Evolutionary conservation across 2,797 vertebrate genomes (phyloP).

Genomic region (Sebastes jordani): DNA sequence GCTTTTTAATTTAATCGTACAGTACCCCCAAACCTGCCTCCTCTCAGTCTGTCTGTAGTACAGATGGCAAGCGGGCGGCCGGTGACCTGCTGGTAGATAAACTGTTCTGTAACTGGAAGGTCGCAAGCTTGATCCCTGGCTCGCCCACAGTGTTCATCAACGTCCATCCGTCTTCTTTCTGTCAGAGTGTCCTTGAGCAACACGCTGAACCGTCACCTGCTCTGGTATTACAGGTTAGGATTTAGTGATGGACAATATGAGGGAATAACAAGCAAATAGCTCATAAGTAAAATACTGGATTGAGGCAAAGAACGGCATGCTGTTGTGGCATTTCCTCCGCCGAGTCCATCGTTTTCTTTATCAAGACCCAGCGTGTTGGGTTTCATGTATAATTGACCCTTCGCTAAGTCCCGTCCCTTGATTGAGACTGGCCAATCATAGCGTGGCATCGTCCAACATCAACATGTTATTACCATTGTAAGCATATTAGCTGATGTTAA

Average conservation of each 20-base stretch:
- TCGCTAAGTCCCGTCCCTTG: too few species aligned
- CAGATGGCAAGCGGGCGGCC: background rate
- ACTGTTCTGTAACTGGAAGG: slow-evolving; percentile 7
- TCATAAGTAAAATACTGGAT: too few species aligned
- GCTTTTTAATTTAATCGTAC: background rate
- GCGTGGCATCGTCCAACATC: too few species aligned
- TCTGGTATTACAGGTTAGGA: background rate
- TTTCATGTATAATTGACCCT: too few species aligned
- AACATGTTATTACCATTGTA: too few species aligned
- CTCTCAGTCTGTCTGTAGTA: background rate
- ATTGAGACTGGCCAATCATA: too few species aligned
- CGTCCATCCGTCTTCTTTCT: background rate
- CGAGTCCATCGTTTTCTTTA: rapidly evolving
- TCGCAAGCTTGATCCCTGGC: background rate
- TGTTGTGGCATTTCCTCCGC: too few species aligned
- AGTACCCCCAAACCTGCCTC: background rate
- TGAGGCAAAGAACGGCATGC: too few species aligned
- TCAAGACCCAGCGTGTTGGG: too few species aligned
- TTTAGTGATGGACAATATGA: background rate
- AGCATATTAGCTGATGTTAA: background rate
- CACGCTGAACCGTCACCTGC: background rate
- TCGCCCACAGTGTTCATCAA: slow-evolving; percentile 1
- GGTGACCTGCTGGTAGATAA: slow-evolving; percentile 25
- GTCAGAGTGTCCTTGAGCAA: slow-evolving; percentile 18
- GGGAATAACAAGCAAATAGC: background rate